Evolutionary conservation across 2,797 vertebrate genomes (phyloP).

Genomic region (Mormyrops boulengeri): DNA sequence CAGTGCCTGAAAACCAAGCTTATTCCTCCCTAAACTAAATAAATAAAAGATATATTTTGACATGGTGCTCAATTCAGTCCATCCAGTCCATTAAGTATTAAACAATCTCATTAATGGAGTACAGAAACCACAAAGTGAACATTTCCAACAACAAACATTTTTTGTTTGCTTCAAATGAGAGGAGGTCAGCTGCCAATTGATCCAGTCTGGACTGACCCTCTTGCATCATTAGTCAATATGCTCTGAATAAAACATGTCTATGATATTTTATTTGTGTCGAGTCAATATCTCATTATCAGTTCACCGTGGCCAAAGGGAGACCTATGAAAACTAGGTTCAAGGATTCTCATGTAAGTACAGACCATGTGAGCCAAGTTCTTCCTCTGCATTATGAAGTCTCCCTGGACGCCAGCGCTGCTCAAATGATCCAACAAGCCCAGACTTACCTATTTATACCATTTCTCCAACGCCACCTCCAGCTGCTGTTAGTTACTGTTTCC

Average conservation of each 20-base stretch:
- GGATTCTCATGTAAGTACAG: background rate
- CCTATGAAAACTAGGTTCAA: background rate
- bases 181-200: background rate
- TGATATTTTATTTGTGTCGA: slow-evolving; percentile 6
- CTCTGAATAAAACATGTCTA: slow-evolving; percentile 7
- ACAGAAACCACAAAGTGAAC: background rate
- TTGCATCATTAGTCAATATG: background rate
- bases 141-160: background rate
- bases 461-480: background rate
- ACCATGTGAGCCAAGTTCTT: background rate
- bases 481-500: background rate
- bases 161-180: background rate
- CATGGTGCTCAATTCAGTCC: background rate
- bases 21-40: background rate
- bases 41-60: background rate
- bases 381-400: background rate
- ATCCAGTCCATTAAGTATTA: background rate
- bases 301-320: background rate
- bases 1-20: background rate
- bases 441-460: background rate
- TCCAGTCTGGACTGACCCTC: background rate
- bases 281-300: slow-evolving; percentile 2
- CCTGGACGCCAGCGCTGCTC: background rate
- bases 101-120: background rate
- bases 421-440: background rate